Evolutionary conservation across 2,888 invertebrate species (phyloP).

Genomic region (Halocaridina rubra): DNA sequence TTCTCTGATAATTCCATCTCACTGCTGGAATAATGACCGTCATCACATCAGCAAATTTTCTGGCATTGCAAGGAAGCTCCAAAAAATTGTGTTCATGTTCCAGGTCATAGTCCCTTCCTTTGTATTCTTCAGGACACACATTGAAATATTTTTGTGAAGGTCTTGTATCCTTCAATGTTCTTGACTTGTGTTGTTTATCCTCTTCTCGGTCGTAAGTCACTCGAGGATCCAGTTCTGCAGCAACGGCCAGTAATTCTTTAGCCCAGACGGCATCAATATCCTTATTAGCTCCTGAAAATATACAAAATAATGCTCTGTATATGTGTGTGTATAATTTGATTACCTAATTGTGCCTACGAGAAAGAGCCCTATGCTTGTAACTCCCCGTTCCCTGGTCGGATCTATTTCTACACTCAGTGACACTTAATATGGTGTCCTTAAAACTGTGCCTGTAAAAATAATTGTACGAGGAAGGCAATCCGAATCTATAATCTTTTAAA

Average conservation of each 20-base stretch:
- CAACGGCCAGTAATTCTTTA: not conserved
- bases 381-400: too few relatives aligned
- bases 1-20: not conserved
- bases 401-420: too few relatives aligned
- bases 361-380: too few relatives aligned
- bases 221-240: slow-evolving; percentile 13
- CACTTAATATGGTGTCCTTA: too few relatives aligned
- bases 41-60: slow-evolving; percentile 12
- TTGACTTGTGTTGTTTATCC: too few relatives aligned
- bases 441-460: too few relatives aligned
- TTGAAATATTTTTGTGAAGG: not conserved
- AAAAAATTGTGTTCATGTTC: not conserved
- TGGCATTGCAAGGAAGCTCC: not conserved
- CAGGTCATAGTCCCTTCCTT: not conserved
- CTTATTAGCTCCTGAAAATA: not conserved
- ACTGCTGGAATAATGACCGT: slow-evolving; percentile 23
- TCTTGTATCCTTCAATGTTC: too few relatives aligned
- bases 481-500: too few relatives aligned
- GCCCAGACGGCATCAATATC: not conserved
- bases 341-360: too few relatives aligned
- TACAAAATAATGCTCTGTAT: too few relatives aligned
- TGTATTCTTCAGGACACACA: slow-evolving; percentile 21
- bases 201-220: not conserved
- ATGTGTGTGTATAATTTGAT: too few relatives aligned
- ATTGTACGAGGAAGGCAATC: too few relatives aligned